Conservation (phyloP, 2,888 invertebrate genomes). For the Empis stercorea region DNA sequence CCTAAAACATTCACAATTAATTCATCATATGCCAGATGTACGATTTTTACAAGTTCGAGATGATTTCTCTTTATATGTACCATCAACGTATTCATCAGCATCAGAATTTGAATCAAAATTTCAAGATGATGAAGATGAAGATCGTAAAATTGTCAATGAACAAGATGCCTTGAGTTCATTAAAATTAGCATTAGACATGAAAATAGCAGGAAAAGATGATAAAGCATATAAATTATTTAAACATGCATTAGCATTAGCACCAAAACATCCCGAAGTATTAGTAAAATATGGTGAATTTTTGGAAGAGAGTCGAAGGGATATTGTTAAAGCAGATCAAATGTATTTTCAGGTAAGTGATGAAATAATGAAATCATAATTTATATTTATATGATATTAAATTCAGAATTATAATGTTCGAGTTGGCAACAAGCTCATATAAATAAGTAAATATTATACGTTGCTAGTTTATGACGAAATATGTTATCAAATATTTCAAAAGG, state of each 20-base stretch:
- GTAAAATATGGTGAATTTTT: conserved; percentile 88
- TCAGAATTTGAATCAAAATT: conserved; percentile 20
- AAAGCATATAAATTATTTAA: conserved; percentile 78
- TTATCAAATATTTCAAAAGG: too few relatives aligned
- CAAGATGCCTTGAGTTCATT: conserved; percentile 73
- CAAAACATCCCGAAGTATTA: conserved; percentile 82
- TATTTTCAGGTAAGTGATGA: conserved; percentile 55
- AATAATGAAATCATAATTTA: too few relatives aligned
- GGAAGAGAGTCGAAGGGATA: conserved; percentile 71
- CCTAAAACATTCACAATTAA: too few relatives aligned
- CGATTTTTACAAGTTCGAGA: conserved; percentile 30
- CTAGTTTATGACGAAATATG: too few relatives aligned
- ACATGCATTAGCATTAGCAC: conserved; percentile 84
- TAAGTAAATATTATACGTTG: too few relatives aligned
- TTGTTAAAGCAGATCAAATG: conserved; percentile 80
- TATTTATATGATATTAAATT: not conserved
- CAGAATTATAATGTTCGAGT: not conserved
- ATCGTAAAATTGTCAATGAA: conserved; percentile 20
- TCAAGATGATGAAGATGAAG: conserved; percentile 17
- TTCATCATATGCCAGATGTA: conserved; percentile 17
- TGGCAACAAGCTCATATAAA: too few relatives aligned
- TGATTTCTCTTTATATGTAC: conserved; percentile 28
- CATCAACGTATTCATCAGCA: conserved; percentile 5
- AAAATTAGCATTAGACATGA: conserved; percentile 75
- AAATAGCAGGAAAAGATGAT: conserved; percentile 63